Evolutionary conservation across 1,140 invertebrate species (phyloP), one percentile per base, ranked within the genome.

Genomic region (Brachionus plicatilis): DNA sequence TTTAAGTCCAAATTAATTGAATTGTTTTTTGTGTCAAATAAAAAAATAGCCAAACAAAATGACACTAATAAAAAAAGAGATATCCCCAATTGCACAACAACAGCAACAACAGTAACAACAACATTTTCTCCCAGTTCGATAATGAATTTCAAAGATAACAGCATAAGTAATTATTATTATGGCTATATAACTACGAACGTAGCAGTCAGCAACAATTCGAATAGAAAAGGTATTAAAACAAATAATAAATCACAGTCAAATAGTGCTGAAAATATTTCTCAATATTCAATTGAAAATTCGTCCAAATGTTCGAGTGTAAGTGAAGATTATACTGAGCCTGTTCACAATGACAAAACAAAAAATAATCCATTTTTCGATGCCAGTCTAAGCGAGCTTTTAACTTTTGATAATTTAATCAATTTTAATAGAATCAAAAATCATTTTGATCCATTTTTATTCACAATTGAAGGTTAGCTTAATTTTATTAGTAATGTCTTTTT

Each of bases 141-240:
- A 43, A 43, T 45, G 17, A 2, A 41, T 41, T 33, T 68, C n/a
- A 33, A 33, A 68, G 66, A 68, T 33, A 68, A 68, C 66, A 68
- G 66, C 8, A 76, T 76, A 76, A 76, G 72, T 24, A 76, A 50
- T 37, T 76, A 76, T 33, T 76, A 76, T 76, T 76, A 76, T 27
- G 72, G 72, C 27, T 76, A 76, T 47, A 76, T 50, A 27, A 76
- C 43, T 3, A 76, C 29, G 20, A 50, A 27, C 27, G 9, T 14
- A 11, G 17, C 12, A 24, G 24, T 24, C 1, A 29, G 2, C 33
- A 20, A 17, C n/a, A 20, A 72, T 72, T 11, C n/a, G 2, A 43
- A 41, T 20, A 72, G 4, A 43, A 72, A 72, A 29, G 12, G 66
- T 33, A 72, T 43, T 72, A 72, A 43, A 72, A 72, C 5, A 41